Percentiles rank a stretch among this genome's conserved stretches.
Evolutionary conservation across 1,140 invertebrate genomes (phyloP).

Genomic region (Hypothenemus hampei): DNA sequence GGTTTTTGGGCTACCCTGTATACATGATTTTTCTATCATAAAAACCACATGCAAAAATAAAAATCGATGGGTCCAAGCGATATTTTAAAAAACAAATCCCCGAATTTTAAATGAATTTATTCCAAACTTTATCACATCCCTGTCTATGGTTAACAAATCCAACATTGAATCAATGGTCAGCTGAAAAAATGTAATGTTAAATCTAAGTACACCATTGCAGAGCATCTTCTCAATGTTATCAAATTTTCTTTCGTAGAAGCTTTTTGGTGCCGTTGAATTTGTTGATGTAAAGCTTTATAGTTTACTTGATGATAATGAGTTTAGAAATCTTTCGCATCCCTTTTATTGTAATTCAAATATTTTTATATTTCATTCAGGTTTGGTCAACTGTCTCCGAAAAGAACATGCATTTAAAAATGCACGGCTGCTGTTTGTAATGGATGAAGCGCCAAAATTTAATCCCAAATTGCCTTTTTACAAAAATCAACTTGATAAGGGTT

Average conservation of each 20-base stretch:
- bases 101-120: too few species aligned
- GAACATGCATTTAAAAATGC: constrained; percentile 63
- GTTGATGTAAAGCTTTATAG: too few species aligned
- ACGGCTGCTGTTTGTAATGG: constrained; percentile 59
- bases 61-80: too few species aligned
- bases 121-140: too few species aligned
- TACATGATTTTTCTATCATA: too few species aligned
- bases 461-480: constrained; percentile 58
- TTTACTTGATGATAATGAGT: too few species aligned
- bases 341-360: not conserved
- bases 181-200: not conserved
- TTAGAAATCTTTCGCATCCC: not conserved
- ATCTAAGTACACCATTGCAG: not conserved
- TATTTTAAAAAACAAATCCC: too few species aligned
- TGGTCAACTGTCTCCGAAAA: constrained; percentile 68
- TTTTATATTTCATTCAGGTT: constrained; percentile 45
- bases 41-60: too few species aligned
- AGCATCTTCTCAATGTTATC: not conserved
- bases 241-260: not conserved
- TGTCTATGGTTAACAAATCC: too few species aligned
- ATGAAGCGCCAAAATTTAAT: constrained; percentile 60
- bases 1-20: too few species aligned
- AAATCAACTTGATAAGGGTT: constrained; percentile 53
- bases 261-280: too few species aligned
- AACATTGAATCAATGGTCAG: too few species aligned